A percentile compares a stretch with the other conserved stretches of the same genome.
These are phyloP conservation scores for Catagonus wagneri DNA, from an alignment of 2,113 vertebrate species.

Conservation along the genomic window DNA sequence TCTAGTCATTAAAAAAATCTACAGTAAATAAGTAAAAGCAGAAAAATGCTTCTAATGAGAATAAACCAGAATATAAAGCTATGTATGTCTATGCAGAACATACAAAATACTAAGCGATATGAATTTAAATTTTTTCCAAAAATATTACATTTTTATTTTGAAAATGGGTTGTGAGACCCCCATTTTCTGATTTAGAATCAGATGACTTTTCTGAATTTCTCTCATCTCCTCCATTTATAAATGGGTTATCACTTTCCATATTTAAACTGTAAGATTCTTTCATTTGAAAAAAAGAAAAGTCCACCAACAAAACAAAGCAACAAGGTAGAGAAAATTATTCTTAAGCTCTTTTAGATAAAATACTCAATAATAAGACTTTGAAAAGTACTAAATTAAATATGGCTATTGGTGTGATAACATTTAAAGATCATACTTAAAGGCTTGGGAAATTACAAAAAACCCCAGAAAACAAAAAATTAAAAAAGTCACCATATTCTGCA, in stretches of 20 bases:
- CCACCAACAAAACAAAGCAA: background rate
- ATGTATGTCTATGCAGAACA: background rate
- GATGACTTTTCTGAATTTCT: background rate
- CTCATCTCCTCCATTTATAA: background rate
- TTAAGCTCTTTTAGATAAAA: background rate
- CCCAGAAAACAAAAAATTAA: background rate
- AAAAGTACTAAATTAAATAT: background rate
- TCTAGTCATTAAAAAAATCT: background rate
- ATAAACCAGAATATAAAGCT: slow-evolving; percentile 17
- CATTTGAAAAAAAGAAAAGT: background rate
- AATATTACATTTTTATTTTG: slow-evolving; percentile 23
- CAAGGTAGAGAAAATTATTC: background rate
- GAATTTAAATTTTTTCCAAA: background rate
- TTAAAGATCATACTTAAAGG: background rate
- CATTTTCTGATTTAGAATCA: slow-evolving; percentile 9
- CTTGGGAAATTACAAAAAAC: background rate
- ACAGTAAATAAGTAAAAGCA: background rate
- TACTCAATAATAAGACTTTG: background rate
- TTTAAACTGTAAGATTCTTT: background rate
- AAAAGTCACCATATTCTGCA: background rate
- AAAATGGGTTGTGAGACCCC: background rate
- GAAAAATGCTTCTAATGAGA: slow-evolving; percentile 34
- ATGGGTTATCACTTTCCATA: slow-evolving; percentile 28
- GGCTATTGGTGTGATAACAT: background rate
- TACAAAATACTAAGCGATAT: background rate